Evolutionary conservation across 2,113 vertebrate genomes (phyloP).

Genomic region (Pomatorhinus ruficollis): DNA sequence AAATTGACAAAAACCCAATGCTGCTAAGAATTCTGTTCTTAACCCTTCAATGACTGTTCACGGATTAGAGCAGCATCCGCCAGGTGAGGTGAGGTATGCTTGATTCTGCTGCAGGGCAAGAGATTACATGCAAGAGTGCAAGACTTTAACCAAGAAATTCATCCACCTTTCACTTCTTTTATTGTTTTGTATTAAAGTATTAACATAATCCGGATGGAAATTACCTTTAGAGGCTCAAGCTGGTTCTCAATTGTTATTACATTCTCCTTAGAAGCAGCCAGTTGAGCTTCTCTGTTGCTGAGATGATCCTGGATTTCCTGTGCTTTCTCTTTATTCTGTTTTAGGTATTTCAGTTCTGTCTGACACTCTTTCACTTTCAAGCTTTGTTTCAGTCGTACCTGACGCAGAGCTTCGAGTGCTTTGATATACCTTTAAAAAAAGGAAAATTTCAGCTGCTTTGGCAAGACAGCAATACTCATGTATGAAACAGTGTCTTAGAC

Average conservation of each 20-base stretch:
- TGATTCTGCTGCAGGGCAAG: background rate
- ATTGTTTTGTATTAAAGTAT: background rate
- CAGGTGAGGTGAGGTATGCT: background rate
- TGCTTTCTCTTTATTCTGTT: constrained; percentile 94
- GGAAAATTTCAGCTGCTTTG: background rate
- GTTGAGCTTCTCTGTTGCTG: constrained; percentile 83
- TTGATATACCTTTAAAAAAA: constrained; percentile 89
- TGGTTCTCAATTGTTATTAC: constrained; percentile 85
- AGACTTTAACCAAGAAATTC: background rate
- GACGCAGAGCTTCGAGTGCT: constrained; percentile 91
- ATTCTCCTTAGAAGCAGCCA: constrained; percentile 86
- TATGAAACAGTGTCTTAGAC: background rate
- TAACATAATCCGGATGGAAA: background rate
- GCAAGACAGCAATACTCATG: background rate
- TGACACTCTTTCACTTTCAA: constrained; percentile 86
- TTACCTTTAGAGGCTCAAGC: constrained; percentile 91
- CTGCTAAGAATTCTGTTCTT: background rate
- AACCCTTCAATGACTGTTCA: background rate
- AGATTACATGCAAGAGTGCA: background rate
- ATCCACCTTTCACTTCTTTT: background rate
- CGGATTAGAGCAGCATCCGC: background rate
- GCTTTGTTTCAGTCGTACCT: constrained; percentile 85
- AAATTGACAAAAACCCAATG: background rate
- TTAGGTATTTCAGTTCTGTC: constrained; percentile 89
- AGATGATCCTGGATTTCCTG: constrained; percentile 86